Evolutionary conservation across 2,113 vertebrate genomes (phyloP).

Genomic region (Pleuronectes platessa): DNA sequence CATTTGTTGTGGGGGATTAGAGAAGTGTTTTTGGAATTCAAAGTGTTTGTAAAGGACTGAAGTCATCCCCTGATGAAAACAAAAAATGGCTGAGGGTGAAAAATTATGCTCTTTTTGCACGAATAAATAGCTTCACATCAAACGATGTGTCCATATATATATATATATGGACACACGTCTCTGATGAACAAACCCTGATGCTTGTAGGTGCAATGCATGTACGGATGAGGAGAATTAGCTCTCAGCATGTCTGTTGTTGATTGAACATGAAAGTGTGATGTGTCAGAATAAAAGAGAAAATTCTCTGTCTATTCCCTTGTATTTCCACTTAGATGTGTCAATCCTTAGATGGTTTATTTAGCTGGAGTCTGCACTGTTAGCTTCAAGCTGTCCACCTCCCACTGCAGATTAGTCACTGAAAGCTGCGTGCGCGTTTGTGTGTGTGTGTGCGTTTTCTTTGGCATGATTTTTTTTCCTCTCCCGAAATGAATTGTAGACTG

Average conservation of each 20-base stretch:
- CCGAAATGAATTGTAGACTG: slow-evolving; percentile 57
- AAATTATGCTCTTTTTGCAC: slow-evolving; percentile 54
- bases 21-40: slow-evolving; percentile 33
- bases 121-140: slow-evolving; percentile 35
- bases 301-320: slow-evolving; percentile 65
- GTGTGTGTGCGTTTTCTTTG: slow-evolving; percentile 27
- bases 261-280: slow-evolving; percentile 52
- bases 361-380: slow-evolving; percentile 57
- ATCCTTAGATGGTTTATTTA: slow-evolving; percentile 79
- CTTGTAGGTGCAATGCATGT: too few relatives aligned
- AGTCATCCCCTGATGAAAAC: slow-evolving; percentile 31
- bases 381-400: slow-evolving; percentile 80
- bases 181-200: too few relatives aligned
- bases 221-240: slow-evolving; percentile 48
- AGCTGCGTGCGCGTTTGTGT: slow-evolving; percentile 34
- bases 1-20: slow-evolving; percentile 17
- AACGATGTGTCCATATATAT: slow-evolving; percentile 26
- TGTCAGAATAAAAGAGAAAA: slow-evolving; percentile 61
- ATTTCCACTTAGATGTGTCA: slow-evolving; percentile 74
- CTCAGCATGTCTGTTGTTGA: slow-evolving; percentile 39
- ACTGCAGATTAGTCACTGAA: slow-evolving; percentile 78
- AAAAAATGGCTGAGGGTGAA: slow-evolving; percentile 22
- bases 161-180: too few relatives aligned
- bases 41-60: slow-evolving; percentile 28
- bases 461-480: slow-evolving; percentile 7